Conservation (phyloP, 2,797 vertebrate genomes). For the Propithecus perrieri region DNA sequence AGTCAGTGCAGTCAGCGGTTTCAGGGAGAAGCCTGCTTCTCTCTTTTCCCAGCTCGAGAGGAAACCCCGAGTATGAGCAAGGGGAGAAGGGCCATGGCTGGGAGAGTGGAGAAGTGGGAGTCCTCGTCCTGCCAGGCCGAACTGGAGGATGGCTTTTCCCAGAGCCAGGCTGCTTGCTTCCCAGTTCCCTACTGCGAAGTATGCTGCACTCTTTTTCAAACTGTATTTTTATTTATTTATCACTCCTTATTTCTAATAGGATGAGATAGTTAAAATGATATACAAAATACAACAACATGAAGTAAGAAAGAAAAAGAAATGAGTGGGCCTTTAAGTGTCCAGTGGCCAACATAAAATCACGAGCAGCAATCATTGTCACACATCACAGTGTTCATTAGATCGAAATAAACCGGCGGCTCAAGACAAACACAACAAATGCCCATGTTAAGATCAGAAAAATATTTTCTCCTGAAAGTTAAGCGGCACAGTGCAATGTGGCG, state of each 20-base stretch:
- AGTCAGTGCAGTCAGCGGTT: not conserved
- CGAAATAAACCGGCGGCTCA: not conserved
- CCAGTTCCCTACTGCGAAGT: not conserved
- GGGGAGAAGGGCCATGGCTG: not conserved
- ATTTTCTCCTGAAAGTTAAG: not conserved
- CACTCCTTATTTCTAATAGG: not conserved
- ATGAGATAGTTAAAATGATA: not conserved
- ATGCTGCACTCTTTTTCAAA: not conserved
- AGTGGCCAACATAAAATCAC: not conserved
- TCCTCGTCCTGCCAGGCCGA: no score
- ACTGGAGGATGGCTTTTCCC: not conserved
- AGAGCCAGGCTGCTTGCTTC: not conserved
- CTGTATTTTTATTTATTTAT: conserved; percentile 7
- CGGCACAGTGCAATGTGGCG: not conserved
- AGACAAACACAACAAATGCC: not conserved
- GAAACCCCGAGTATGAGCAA: not conserved
- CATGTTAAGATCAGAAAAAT: not conserved
- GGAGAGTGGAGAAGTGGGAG: not conserved
- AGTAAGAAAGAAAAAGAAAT: not conserved
- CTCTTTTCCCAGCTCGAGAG: not conserved
- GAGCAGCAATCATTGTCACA: not conserved
- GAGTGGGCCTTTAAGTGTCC: not conserved
- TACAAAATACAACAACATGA: not conserved
- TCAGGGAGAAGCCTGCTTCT: not conserved
- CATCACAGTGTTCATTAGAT: not conserved